Percentiles rank a stretch among this genome's conserved stretches.
Evolutionary conservation across 2,113 vertebrate species (phyloP).

Genomic region (Pedionomus torquatus): DNA sequence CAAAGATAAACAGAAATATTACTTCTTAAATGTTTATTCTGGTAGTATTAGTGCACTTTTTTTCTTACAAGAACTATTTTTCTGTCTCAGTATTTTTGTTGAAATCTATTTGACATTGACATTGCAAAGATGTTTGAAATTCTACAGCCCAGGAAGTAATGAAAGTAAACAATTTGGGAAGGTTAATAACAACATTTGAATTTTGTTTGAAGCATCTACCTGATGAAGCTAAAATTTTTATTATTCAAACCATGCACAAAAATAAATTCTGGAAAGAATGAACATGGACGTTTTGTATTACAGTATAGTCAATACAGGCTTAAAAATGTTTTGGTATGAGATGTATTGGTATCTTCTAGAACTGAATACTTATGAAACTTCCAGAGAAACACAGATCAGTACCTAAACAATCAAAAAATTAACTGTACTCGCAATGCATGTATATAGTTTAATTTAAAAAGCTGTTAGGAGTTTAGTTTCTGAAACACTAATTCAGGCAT

Average conservation of each 20-base stretch:
- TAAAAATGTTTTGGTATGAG: not conserved
- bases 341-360: not conserved
- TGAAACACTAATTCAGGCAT: not conserved
- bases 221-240: not conserved
- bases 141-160: not conserved
- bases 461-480: not conserved
- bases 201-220: not conserved
- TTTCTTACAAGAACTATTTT: not conserved
- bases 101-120: not conserved
- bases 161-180: not conserved
- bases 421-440: not conserved
- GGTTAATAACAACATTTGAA: not conserved
- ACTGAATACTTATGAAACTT: not conserved
- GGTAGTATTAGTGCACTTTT: not conserved
- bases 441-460: not conserved
- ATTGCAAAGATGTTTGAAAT: not conserved
- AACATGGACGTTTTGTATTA: not conserved
- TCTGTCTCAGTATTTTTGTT: not conserved
- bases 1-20: not conserved
- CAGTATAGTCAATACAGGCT: not conserved
- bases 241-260: not conserved
- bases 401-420: not conserved
- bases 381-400: not conserved
- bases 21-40: not conserved
- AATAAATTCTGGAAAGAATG: not conserved